Base-by-base conservation (phyloP, 2,888 invertebrate species). In the Timandra comae region DNA sequence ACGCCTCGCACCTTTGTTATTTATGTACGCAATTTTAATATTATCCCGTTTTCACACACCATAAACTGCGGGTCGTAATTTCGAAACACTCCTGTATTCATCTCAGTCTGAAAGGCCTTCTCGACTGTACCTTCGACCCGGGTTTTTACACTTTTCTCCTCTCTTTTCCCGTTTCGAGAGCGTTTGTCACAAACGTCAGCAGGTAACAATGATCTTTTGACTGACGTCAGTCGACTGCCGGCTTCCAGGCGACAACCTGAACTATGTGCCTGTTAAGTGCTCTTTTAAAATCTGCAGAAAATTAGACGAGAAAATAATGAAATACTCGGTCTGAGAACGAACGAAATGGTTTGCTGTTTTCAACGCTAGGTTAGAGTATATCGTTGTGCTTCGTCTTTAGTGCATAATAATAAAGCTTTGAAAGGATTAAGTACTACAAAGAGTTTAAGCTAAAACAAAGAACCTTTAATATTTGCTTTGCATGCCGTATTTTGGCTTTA, bases 181-280 rank as follows among this genome's bases (percentile, higher is more conserved):
- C 60, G 63, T 71, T 72, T 66, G 64, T 63, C 52, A 68, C 69
- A 68, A 49, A 43, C 57, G 63, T 58, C 52, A 54, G 63, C 54
- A 44, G 42, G 49, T 51, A 62, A 80, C 79, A 79, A 77, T 78
- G 73, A 69, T 70, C 77, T 76, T 79, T 80, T 76, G 71, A 78
- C 69, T 60, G 59, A 56, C 56, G 54, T 50, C 44, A 46, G 57
- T 56, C 41, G 27, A 32, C 52, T 47, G 54, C 46, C 46, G 59
- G 56, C 63, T 59, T 33, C 39, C 29, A 44, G 59, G 54, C 59
- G 43, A 53, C 29, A 35, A 41, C 33, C 29, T 38, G 52, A 61
- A 57, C 59, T 57, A 44, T 49, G 56, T 57, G 47, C 54, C 51
- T 54, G 54, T 63, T 67, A 52, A 62, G 57, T 48, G 57, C 57